Conservation (phyloP, 35 echinoderm and acorn worm genomes). For the Heliocidaris tuberculata region DNA sequence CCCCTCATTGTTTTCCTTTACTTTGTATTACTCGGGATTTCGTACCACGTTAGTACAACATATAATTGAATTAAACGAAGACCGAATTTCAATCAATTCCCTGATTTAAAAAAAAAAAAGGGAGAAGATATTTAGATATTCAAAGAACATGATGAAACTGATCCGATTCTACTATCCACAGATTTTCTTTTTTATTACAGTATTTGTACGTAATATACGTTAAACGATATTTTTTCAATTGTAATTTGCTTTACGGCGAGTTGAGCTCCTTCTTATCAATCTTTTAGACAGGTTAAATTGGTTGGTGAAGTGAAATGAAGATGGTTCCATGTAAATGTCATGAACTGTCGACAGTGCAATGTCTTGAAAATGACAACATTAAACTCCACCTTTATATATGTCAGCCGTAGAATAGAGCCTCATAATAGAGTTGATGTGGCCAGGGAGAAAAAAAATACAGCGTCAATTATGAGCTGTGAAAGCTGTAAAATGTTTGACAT, state of each 20-base stretch:
- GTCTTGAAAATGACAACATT: background rate
- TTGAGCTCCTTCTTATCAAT: background rate
- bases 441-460: background rate
- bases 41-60: no score
- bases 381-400: background rate
- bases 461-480: background rate
- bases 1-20: no score
- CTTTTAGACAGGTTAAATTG: background rate
- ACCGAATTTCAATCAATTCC: no score
- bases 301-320: background rate
- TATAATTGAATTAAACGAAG: no score
- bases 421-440: background rate
- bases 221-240: background rate
- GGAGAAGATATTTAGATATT: no score
- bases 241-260: background rate
- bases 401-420: background rate
- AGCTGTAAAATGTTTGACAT: slow-evolving; percentile 4
- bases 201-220: no score
- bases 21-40: no score
- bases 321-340: background rate
- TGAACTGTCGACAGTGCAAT: background rate
- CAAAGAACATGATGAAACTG: no score
- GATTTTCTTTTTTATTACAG: no score
- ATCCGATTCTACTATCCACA: no score
- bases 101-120: no score